Evolutionary conservation across 2,113 vertebrate species (phyloP), one percentile per base, ranked within the genome.

Genomic region (Gila orcuttii): DNA sequence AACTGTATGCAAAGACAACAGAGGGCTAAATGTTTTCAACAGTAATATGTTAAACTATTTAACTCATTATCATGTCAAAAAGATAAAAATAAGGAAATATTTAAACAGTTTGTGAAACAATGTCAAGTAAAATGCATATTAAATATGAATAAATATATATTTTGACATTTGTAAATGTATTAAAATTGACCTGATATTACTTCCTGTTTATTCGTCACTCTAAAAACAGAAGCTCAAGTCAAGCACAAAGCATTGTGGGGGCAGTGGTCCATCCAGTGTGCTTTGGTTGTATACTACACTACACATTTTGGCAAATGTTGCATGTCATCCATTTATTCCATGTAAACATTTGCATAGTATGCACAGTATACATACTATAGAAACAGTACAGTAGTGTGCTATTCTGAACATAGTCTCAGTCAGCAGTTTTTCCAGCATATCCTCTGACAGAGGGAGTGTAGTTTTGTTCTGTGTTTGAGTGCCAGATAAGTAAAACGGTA

Each of bases 381-480:
- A 60, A 33, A 79, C 12, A 17, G 33, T 17, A 25, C 13, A 25
- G 3, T 45, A 80, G 59, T 31, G 39, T 64, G 36, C 59, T 64
- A 25, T 64, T 80, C 78, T 42, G 78, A 80, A 80, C 36, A 47
- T 23, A 80, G 39, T 57, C 78, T 21, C 57, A 45, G 10, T 62
- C 57, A 62, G 19, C 21, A 36, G 33, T 42, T 62, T 25, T 62
- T 12, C 33, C 21, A 62, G 55, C 2, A 7, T 21, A 7, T 15
- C 3, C 25, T 64, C 23, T 89, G 28, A 74, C 28, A 31, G 15
- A 62, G 71, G 50, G 42, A 31, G 47, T 45, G 39, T 36, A 57
- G 25, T 11, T 17, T 33, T 86, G 21, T 90, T 84, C 85, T 90
- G 85, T 90, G 85, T 15, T 52, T 89, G 76, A 87, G 45, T 87